Base-by-base conservation (phyloP, 1,140 invertebrate species). In the Heliconius eleuchia region DNA sequence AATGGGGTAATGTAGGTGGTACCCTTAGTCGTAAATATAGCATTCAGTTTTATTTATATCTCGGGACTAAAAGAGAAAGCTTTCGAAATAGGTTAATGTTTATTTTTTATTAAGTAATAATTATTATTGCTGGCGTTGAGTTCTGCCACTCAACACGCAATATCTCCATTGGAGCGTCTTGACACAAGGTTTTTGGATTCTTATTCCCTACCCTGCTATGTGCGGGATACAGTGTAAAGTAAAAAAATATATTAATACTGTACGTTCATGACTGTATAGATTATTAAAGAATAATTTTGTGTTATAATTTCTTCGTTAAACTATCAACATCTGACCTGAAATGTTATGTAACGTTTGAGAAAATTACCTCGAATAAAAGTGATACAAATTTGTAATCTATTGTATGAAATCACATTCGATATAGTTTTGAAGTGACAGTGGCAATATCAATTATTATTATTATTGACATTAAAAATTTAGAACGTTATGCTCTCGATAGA, bases 381-480 rank as follows among this genome's bases (percentile, higher is more conserved):
- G 73, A 82, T 57, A 74, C 80, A 77, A 76, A 78, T 60, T 23
- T 74, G 80, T 77, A 75, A 76, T 78, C 50, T 50, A 74, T 84
- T 80, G 80, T 77, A 77, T 66, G 80, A 79, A 82, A 84, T 80
- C 50, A 72, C 70, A 77, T 83, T 83, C 72, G 84, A 75, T 73
- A 80, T 77, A 80, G 76, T 73, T 80, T 82, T 72, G 50, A 42
- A 74, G 77, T 76, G 76, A 85, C 78, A 80, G 72, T 70, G 57
- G 75, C 75, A 80, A 81, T 80, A 78, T 77, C 85, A 87, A 85
- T 85, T 80, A 80, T 76, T 34, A 16, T 46, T 46, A 46, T 46
- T 46, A 52, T 52, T 52, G 74, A 83, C 80, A 86, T 88, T 81
- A 52, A 87, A 75, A 87, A 87, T 87, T 85, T 80, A 80, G 73